Evolutionary conservation across 1,140 invertebrate genomes (phyloP).

Genomic region (Melipona quadrifasciata): DNA sequence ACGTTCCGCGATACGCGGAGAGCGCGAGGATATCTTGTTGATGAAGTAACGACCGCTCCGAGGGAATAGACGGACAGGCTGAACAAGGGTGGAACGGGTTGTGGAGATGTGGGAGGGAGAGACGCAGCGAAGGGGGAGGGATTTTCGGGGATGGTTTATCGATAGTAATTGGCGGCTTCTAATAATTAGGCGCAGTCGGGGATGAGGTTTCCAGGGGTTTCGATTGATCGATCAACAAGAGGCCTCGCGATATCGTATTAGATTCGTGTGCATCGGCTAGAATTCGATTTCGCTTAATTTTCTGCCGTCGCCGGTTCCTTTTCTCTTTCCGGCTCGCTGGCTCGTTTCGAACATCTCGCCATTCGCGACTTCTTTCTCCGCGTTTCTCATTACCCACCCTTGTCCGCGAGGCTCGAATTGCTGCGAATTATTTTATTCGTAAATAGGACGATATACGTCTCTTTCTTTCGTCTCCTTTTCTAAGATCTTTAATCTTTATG

Average conservation of each 20-base stretch:
- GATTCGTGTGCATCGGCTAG: neutral
- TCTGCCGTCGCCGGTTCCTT: slow-evolving; percentile 4
- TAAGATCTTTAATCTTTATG: too few species aligned
- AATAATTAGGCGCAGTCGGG: slow-evolving; percentile 40
- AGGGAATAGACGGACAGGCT: neutral
- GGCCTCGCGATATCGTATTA: neutral
- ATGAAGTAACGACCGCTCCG: neutral
- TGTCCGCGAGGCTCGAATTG: too few species aligned
- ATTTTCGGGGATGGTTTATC: slow-evolving; percentile 42
- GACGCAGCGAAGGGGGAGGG: neutral
- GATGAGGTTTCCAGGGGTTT: slow-evolving; percentile 27
- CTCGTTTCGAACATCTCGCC: neutral
- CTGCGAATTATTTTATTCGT: too few species aligned
- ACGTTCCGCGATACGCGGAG: slow-evolving; percentile 39
- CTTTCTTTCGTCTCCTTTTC: too few species aligned
- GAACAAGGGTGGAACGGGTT: neutral
- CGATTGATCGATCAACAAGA: slow-evolving; percentile 44
- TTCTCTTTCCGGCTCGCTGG: neutral
- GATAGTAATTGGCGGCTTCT: slow-evolving; percentile 42
- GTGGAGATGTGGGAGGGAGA: neutral
- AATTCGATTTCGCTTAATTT: slow-evolving; percentile 21
- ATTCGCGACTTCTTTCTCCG: neutral
- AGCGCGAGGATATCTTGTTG: slow-evolving; percentile 29
- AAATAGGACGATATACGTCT: too few species aligned
- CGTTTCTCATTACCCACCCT: neutral